Conservation (phyloP, 1,140 invertebrate species). For the Eriosoma lanigerum region DNA sequence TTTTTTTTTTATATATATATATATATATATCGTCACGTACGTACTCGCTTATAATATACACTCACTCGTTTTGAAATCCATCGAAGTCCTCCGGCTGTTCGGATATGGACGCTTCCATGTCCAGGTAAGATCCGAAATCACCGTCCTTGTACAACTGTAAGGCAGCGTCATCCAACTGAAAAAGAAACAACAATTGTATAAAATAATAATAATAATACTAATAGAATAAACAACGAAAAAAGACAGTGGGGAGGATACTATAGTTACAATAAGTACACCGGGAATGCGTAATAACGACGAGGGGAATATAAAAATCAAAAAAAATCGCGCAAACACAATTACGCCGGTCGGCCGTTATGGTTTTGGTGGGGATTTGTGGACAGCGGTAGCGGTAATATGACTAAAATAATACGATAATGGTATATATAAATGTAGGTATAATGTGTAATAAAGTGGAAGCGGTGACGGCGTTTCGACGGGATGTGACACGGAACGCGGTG, state of each 20-base stretch:
- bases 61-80: constrained; percentile 90
- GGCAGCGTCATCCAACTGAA: constrained; percentile 93
- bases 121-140: constrained; percentile 93
- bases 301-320: background rate
- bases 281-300: constrained; percentile 1
- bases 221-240: background rate
- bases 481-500: constrained; percentile 28
- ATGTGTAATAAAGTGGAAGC: no score
- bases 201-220: constrained; percentile 40
- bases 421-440: no score
- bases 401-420: background rate
- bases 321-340: background rate
- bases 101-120: constrained; percentile 90
- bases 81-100: constrained; percentile 96
- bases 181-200: constrained; percentile 55
- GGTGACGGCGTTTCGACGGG: background rate
- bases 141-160: constrained; percentile 95
- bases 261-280: background rate
- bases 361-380: background rate
- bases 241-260: no score
- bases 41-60: constrained; percentile 53
- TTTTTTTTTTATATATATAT: no score
- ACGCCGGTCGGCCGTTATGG: background rate
- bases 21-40: background rate
- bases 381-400: background rate